Evolutionary conservation across 2,113 vertebrate species (phyloP).

Genomic region (Willisornis vidua): DNA sequence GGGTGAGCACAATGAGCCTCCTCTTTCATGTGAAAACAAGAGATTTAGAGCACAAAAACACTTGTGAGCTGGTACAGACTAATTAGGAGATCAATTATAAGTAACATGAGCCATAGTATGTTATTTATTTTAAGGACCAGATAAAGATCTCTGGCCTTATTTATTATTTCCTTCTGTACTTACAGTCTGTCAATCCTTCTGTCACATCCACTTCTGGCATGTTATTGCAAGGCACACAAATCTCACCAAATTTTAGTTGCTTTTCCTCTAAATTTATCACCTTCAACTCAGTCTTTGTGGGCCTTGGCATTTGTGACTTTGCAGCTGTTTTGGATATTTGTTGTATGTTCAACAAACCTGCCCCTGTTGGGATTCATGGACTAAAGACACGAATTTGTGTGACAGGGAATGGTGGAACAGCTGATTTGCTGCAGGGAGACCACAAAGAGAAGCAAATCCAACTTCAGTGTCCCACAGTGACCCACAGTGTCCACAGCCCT

Average conservation of each 20-base stretch:
- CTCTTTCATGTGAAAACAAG: background rate
- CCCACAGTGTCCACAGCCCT: background rate
- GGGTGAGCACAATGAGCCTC: background rate
- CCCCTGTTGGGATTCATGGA: background rate
- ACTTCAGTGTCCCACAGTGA: too few species aligned
- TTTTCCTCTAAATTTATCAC: background rate
- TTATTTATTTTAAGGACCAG: background rate
- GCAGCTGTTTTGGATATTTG: background rate
- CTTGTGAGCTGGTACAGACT: background rate
- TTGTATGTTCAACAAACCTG: background rate
- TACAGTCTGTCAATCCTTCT: background rate
- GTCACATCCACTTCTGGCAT: rapidly evolving
- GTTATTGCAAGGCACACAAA: background rate
- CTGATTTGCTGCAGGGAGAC: background rate
- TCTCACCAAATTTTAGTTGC: background rate
- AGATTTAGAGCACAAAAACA: background rate
- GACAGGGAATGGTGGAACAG: background rate
- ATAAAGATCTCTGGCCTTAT: background rate
- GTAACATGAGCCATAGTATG: background rate
- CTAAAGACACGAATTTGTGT: background rate
- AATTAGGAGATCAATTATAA: background rate
- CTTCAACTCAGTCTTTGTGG: background rate
- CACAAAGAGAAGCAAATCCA: background rate
- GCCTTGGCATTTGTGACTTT: background rate
- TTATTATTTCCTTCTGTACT: background rate